Conservation (phyloP, 2,797 vertebrate genomes). For the Melanotaenia pygmaea region DNA sequence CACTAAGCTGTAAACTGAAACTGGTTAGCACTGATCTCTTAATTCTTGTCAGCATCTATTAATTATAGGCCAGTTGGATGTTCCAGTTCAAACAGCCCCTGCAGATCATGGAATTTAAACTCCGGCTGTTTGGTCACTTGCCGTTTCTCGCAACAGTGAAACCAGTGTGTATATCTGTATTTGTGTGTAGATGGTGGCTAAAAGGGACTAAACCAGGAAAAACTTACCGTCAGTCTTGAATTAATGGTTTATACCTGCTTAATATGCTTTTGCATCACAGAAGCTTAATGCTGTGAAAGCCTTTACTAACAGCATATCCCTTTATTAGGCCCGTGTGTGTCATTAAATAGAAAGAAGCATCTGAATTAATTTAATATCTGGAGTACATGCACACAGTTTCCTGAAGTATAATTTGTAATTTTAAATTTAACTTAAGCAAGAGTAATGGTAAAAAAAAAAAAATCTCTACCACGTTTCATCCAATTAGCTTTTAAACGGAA, state of each 20-base stretch:
- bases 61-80: conserved; percentile 81
- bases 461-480: no score
- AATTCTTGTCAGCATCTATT: conserved; percentile 85
- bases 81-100: conserved; percentile 83
- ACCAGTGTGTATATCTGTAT: conserved; percentile 26
- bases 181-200: conserved; percentile 4
- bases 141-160: conserved; percentile 57
- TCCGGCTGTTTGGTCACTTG: conserved; percentile 73
- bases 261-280: conserved; percentile 39
- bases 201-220: conserved; percentile 30
- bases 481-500: no score
- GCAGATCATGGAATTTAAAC: conserved; percentile 76
- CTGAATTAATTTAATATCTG: conserved; percentile 65
- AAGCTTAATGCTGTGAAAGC: conserved; percentile 32
- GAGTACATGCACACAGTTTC: conserved; percentile 48
- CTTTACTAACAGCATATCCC: conserved; percentile 29
- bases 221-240: conserved; percentile 43
- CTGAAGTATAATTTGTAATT: conserved; percentile 65
- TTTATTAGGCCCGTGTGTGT: conserved; percentile 52
- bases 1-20: conserved; percentile 77
- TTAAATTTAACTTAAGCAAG: conserved; percentile 70
- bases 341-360: conserved; percentile 52
- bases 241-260: conserved; percentile 35
- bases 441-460: conserved; percentile 63
- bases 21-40: conserved; percentile 79